Evolutionary conservation across 92 coral and sea anemone species (phyloP), one percentile per base, ranked within the genome.

Genomic region (Porites lobata): DNA sequence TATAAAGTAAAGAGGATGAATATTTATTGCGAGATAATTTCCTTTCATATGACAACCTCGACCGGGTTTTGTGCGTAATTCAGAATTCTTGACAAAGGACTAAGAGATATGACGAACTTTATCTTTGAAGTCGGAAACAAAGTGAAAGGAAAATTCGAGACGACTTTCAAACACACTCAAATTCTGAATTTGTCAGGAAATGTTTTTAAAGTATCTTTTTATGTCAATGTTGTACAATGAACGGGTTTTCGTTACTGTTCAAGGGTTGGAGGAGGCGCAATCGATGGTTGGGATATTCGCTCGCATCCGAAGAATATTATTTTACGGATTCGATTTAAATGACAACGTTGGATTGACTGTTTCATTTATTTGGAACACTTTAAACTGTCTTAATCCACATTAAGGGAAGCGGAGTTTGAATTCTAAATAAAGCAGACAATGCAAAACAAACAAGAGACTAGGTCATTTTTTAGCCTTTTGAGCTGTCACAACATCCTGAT

Each of bases 401-500:
- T 90, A 80, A 89, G 83, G 86, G 87, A 89, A 90, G 54, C 66
- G 75, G 72, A 88, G 91, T 76, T 69, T 79, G 91, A 80, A 89
- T 89, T 83, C 91, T 64, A 86, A 79, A 91, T 83, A 79, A 76
- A 85, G 84, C 61, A 61, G 86, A 89, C 89, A 86, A 87, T 83
- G 84, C 78, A 94, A 92, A 86, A 89, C 92, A 94, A 91, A 89
- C 94, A 93, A 91, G 81, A 89, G 86, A 80, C 86, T 74, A 86
- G 96, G 92, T 92, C 90, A 87, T 92, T 89, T 91, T 86, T 92
- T 84, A 78, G 94, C 89, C 81, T 76, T 94, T 81, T 53, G 89
- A 95, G 90, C 98, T 95, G 98, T 95, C 98, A 95, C 86, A 95
- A 95, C 95, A 93, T 84, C 84, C 86, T 91, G 94, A 95, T 95